Conservation (phyloP, 2,888 invertebrate genomes). For the Mythimna impura region DNA sequence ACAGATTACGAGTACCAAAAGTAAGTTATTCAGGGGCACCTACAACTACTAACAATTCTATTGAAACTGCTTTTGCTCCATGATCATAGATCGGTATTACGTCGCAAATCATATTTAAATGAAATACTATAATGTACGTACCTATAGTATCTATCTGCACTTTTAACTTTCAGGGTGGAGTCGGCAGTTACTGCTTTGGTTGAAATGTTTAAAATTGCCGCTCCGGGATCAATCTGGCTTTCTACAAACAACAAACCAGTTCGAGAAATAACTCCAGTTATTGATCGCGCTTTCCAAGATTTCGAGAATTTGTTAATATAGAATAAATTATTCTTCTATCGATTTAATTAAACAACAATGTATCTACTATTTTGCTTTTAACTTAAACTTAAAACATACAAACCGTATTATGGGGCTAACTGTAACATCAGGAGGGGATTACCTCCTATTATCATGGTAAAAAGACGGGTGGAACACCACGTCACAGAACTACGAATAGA, state of each 20-base stretch:
- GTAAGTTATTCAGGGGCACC: slow-evolving; percentile 42
- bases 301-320: slow-evolving; percentile 33
- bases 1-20: slow-evolving; percentile 47
- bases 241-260: slow-evolving; percentile 60
- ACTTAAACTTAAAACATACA: neutral
- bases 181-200: slow-evolving; percentile 64
- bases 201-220: slow-evolving; percentile 65
- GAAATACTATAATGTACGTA: too few species aligned
- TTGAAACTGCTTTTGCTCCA: neutral
- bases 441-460: too few species aligned
- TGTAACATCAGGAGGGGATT: neutral
- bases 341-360: neutral
- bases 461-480: neutral
- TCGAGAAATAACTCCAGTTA: slow-evolving; percentile 64
- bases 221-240: slow-evolving; percentile 68
- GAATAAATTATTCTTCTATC: neutral
- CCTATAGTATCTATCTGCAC: neutral
- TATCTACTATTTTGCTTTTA: neutral
- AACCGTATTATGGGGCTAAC: neutral
- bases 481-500: neutral
- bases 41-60: neutral
- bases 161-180: slow-evolving; percentile 63
- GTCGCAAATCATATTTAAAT: neutral
- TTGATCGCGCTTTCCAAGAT: slow-evolving; percentile 55
- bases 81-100: neutral